Conservation (phyloP, 2,113 vertebrate genomes). For the Cavia porcellus region DNA sequence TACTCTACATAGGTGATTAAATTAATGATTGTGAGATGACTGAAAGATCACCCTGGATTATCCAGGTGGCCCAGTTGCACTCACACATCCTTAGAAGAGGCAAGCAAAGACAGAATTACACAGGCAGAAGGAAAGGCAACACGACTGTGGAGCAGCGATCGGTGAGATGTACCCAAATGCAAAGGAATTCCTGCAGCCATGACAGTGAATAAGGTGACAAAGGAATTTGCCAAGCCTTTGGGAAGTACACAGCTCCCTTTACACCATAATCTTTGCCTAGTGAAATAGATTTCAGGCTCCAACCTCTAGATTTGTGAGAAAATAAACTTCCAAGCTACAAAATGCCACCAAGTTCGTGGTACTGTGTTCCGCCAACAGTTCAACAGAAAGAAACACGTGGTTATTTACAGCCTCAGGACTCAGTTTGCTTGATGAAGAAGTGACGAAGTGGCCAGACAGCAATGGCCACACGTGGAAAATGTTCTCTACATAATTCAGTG, state of each 20-base stretch:
- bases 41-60: background rate
- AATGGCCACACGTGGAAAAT: background rate
- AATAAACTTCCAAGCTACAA: background rate
- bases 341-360: background rate
- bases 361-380: background rate
- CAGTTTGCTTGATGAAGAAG: background rate
- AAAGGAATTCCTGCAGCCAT: background rate
- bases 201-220: background rate
- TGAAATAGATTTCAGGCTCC: background rate
- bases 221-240: background rate
- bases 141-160: background rate
- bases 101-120: background rate
- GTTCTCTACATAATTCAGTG: background rate
- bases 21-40: background rate
- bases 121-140: background rate
- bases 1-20: background rate
- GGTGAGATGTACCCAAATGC: background rate
- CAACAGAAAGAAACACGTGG: background rate
- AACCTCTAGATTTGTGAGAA: background rate
- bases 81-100: background rate
- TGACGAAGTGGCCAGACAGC: background rate
- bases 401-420: background rate
- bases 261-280: background rate
- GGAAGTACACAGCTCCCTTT: background rate
- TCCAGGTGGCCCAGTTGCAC: background rate